A percentile compares a stretch with the other conserved stretches of the same genome.
These are phyloP conservation scores for Plectrocnemia conspersa DNA, from an alignment of 1,140 invertebrate genomes.

Conservation along the genomic window DNA sequence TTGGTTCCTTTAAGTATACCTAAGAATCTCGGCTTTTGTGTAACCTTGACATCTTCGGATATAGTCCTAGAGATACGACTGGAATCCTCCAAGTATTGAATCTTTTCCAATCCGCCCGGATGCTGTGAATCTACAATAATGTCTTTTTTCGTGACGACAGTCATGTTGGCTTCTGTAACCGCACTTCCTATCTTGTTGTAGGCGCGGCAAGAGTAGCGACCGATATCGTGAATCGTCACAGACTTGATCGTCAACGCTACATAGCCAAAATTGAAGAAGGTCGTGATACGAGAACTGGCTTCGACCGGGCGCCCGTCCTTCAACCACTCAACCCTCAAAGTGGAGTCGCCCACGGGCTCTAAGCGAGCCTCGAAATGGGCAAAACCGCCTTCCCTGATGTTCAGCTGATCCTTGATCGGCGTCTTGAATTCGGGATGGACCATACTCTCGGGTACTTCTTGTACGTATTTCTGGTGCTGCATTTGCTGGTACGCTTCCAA, in stretches of 20 bases:
- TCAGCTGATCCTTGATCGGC: conserved; percentile 83
- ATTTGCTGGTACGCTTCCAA: conserved; percentile 84
- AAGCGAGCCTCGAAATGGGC: conserved; percentile 94
- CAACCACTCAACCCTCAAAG: conserved; percentile 90
- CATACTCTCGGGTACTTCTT: conserved; percentile 72
- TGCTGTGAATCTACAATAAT: conserved; percentile 83
- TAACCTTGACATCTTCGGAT: conserved; percentile 71
- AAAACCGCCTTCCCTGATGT: conserved; percentile 87
- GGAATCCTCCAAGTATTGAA: conserved; percentile 82
- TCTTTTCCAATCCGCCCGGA: conserved; percentile 80
- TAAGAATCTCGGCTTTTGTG: conserved; percentile 77
- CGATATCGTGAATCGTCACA: conserved; percentile 84
- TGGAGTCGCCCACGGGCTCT: conserved; percentile 88
- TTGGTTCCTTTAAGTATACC: conserved; percentile 84
- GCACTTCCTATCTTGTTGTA: conserved; percentile 85
- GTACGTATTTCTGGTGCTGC: conserved; percentile 69
- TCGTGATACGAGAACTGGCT: conserved; percentile 89
- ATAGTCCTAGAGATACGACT: conserved; percentile 60
- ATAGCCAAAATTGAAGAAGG: conserved; percentile 95
- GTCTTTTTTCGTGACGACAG: conserved; percentile 80
- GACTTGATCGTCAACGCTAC: conserved; percentile 94
- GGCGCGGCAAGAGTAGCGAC: conserved; percentile 85
- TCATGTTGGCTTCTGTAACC: conserved; percentile 81
- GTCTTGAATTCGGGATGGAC: conserved; percentile 87
- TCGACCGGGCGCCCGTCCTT: conserved; percentile 88